Conservation (phyloP, 2,797 vertebrate species). For the Neoniphon sammara region DNA sequence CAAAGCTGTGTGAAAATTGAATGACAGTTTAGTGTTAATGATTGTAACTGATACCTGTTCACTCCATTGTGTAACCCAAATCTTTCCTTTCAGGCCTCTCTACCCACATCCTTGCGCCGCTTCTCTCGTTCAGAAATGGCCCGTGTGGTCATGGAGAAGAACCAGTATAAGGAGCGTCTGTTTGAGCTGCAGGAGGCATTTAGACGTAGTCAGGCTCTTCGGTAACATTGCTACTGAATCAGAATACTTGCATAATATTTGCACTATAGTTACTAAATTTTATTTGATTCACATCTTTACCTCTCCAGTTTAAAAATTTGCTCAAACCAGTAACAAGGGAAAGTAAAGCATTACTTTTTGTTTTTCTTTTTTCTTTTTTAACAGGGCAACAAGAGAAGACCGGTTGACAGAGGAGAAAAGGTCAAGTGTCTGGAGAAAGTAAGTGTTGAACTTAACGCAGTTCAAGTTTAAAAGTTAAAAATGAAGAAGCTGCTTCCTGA, state of each 20-base stretch:
- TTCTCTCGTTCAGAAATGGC: slow-evolving; percentile 91
- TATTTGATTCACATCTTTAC: neutral
- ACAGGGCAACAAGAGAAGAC: slow-evolving; percentile 79
- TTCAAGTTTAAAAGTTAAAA: too few species aligned
- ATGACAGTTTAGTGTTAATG: neutral
- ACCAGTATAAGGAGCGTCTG: slow-evolving; percentile 90
- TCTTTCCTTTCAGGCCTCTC: slow-evolving; percentile 67
- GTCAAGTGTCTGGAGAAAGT: slow-evolving; percentile 83
- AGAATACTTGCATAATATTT: neutral
- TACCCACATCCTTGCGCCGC: slow-evolving; percentile 74
- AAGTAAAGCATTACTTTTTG: neutral
- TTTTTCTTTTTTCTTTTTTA: slow-evolving; percentile 1
- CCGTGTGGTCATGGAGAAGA: slow-evolving; percentile 90
- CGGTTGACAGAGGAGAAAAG: slow-evolving; percentile 74
- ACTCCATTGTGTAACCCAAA: slow-evolving; percentile 1
- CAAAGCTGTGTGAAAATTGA: neutral
- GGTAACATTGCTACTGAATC: slow-evolving; percentile 57
- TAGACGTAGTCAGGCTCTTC: slow-evolving; percentile 74
- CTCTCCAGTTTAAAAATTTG: neutral
- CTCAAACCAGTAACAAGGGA: neutral
- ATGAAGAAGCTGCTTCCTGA: too few species aligned
- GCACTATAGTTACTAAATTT: neutral
- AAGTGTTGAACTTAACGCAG: slow-evolving; percentile 24
- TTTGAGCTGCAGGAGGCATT: slow-evolving; percentile 88
- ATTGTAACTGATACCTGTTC: neutral